These are phyloP conservation scores for Glareola pratincola DNA, from an alignment of 2,113 vertebrate species.

Conservation along the genomic window DNA sequence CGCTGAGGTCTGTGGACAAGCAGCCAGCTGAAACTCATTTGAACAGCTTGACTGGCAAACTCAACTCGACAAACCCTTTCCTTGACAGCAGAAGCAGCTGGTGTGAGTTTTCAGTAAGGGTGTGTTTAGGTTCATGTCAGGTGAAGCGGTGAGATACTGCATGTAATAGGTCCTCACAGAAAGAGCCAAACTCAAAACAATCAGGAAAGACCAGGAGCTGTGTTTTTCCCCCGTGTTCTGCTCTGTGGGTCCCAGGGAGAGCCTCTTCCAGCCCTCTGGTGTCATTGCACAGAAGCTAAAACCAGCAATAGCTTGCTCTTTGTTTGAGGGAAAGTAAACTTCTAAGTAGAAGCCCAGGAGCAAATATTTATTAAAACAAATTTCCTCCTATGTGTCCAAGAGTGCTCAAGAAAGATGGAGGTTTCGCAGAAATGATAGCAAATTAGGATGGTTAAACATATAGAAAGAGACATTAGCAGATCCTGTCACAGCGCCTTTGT, in stretches of 20 bases:
- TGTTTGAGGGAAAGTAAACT: background rate
- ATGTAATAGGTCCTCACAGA: background rate
- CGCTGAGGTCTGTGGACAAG: background rate
- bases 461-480: background rate
- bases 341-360: background rate
- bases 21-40: background rate
- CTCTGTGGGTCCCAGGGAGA: background rate
- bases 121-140: background rate
- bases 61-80: background rate
- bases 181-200: background rate
- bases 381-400: accelerated
- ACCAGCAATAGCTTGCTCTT: background rate
- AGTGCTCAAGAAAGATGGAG: background rate
- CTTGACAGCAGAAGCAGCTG: background rate
- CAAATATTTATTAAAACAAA: background rate
- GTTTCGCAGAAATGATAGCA: background rate
- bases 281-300: background rate
- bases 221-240: background rate
- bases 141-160: background rate
- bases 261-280: accelerated
- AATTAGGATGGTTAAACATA: background rate
- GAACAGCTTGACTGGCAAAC: background rate
- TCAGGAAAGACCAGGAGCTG: background rate
- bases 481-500: background rate
- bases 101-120: background rate